Evolutionary conservation across 2,113 vertebrate genomes (phyloP), one percentile per base, ranked within the genome.

Genomic region (Eurypyga helias): DNA sequence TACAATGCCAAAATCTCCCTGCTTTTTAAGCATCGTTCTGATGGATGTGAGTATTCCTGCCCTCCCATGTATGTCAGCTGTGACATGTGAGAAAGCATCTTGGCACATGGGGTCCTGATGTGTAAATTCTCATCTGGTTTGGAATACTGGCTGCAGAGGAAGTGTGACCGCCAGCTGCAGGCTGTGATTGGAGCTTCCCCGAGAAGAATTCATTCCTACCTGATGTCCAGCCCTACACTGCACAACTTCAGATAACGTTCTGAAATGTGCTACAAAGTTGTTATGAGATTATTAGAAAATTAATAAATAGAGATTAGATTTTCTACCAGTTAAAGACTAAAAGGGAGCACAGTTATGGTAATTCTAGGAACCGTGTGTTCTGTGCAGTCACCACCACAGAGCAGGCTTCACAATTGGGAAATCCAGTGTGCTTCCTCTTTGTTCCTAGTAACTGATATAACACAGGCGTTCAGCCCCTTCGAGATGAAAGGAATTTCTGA

Each of bases 51-150:
- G 29, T 36, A 23, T 11, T 90, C 28, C 75, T 90, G 57, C 57
- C n/a, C 57, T 94, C 57, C 77, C 13, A 1, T 43, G 26, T 52
- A 9, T 70, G 58, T 82, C 82, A 72, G 62, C 57, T 90, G 70
- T 66, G 75, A 73, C 84, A 58, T n/a, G n/a, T n/a, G 49, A 83
- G 87, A 93, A 95, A 88, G 75, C 78, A 83, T 41, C 58, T 79
- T 58, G 85, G 87, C n/a, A 25, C 52, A 57, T 57, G 9, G 0
- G 36, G 46, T 46, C 51, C 62, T 90, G 51, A 92, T 77, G 62
- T 67, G 54, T 90, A 83, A 91, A 82, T 89, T 90, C 75, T 90
- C 82, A 85, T 93, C 61, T 72, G 66, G 6, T 70, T 83, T 72
- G 62, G 79, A 83, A 90, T 75, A 87, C 72, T 25, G 49, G 57